phyloP scores from a whole-genome alignment of 2,797 vertebrate genomes.

The Rhinogobio ventralis region DNA sequence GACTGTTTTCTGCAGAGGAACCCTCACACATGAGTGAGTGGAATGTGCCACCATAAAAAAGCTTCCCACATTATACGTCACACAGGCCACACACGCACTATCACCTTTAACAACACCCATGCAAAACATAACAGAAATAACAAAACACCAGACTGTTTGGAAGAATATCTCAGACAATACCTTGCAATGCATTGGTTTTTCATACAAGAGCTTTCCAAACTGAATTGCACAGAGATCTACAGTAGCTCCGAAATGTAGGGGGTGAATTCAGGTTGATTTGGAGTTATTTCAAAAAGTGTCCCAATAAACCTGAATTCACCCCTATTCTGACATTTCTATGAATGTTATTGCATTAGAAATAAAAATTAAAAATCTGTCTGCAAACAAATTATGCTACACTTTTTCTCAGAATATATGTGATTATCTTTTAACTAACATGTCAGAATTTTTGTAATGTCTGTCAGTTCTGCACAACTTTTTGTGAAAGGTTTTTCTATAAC shows the following conservation, averaged over 20 bases:
- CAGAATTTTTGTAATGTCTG: neutral
- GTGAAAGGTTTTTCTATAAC: neutral
- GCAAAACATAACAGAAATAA: conserved; percentile 16
- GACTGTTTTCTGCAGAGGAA: conserved; percentile 57
- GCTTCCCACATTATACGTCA: conserved; percentile 40
- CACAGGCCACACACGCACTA: neutral
- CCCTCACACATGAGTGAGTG: conserved; percentile 48
- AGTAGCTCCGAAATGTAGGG: neutral
- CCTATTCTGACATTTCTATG: neutral
- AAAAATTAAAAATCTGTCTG: neutral
- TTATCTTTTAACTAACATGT: neutral
- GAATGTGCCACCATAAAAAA: conserved; percentile 35
- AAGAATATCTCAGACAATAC: neutral
- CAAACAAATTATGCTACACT: neutral
- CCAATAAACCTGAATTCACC: neutral
- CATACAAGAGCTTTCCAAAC: neutral
- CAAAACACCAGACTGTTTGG: conserved; percentile 12
- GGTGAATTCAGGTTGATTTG: neutral
- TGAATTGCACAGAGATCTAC: neutral
- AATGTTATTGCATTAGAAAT: neutral
- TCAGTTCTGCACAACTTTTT: neutral
- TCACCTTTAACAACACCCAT: conserved; percentile 16
- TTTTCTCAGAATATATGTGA: neutral
- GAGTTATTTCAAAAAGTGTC: neutral
- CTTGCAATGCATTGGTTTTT: neutral